Evolutionary conservation across 2,888 invertebrate species (phyloP).

Genomic region (Volucella zonaria): DNA sequence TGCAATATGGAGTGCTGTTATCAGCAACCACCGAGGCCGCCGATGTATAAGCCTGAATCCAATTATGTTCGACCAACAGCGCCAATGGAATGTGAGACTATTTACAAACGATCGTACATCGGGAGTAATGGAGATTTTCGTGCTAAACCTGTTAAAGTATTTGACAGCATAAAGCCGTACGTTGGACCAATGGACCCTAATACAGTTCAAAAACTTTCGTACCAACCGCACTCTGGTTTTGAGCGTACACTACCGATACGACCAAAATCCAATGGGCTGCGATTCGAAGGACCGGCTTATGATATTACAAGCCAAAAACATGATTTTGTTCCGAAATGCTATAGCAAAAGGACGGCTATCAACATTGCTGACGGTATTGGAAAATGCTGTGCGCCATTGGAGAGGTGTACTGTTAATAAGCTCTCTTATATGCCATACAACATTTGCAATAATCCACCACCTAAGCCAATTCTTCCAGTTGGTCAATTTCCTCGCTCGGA

Average conservation of each 20-base stretch:
- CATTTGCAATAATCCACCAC: constrained; percentile 79
- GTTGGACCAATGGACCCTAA: constrained; percentile 82
- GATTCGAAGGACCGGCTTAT: constrained; percentile 85
- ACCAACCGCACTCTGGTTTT: constrained; percentile 78
- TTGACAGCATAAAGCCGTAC: constrained; percentile 83
- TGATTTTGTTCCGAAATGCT: constrained; percentile 87
- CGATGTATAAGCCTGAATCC: constrained; percentile 78
- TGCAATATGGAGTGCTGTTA: constrained; percentile 79
- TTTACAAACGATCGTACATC: constrained; percentile 87
- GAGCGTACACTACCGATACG: constrained; percentile 78
- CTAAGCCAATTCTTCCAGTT: constrained; percentile 77
- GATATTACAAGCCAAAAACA: constrained; percentile 89
- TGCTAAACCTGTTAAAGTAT: constrained; percentile 82
- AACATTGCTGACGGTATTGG: constrained; percentile 76
- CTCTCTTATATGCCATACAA: constrained; percentile 81
- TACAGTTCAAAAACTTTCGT: constrained; percentile 83
- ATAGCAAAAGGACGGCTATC: constrained; percentile 79
- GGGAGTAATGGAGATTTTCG: constrained; percentile 83
- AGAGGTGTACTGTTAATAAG: constrained; percentile 80
- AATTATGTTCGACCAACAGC: constrained; percentile 84
- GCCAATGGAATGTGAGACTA: constrained; percentile 85
- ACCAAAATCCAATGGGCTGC: constrained; percentile 79
- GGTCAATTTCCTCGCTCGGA: constrained; percentile 76
- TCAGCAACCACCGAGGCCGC: constrained; percentile 79
- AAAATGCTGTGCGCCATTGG: constrained; percentile 78